Percentiles rank a stretch among this genome's conserved stretches.
Conservation (phyloP, 2,888 invertebrate genomes). For the Mesochorus sp. region DNA sequence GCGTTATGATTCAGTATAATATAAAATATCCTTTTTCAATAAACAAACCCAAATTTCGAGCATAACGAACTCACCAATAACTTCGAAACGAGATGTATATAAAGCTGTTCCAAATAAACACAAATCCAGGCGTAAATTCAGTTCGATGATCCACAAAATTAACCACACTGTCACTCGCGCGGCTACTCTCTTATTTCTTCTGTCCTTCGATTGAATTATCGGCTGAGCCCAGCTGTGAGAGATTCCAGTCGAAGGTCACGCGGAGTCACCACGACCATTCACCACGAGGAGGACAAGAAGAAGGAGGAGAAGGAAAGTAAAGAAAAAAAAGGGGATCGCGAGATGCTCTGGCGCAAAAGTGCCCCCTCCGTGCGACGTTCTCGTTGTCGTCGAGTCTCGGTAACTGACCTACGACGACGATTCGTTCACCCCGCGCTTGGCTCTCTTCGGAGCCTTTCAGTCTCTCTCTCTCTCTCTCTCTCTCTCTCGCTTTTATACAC, state of each 20-base stretch:
- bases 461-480: slow-evolving; percentile 14
- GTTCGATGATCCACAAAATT: too few relatives aligned
- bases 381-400: slow-evolving; percentile 54
- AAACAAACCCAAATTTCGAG: too few relatives aligned
- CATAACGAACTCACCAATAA: too few relatives aligned
- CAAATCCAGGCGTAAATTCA: too few relatives aligned
- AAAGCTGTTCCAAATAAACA: too few relatives aligned
- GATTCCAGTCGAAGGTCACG: slow-evolving; percentile 58
- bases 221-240: slow-evolving; percentile 21
- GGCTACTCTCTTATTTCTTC: too few relatives aligned
- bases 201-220: too few relatives aligned
- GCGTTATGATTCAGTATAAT: too few relatives aligned
- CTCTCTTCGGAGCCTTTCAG: slow-evolving; percentile 14
- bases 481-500: neutral
- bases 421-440: slow-evolving; percentile 65
- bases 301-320: slow-evolving; percentile 16
- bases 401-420: slow-evolving; percentile 70
- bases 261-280: slow-evolving; percentile 48
- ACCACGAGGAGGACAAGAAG: slow-evolving; percentile 13
- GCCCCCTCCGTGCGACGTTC: slow-evolving; percentile 3
- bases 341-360: slow-evolving; percentile 27
- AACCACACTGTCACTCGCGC: too few relatives aligned
- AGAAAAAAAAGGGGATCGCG: neutral
- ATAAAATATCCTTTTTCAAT: too few relatives aligned
- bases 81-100: too few relatives aligned